Percentiles rank a stretch among this genome's conserved stretches.
Evolutionary conservation across 2,113 vertebrate species (phyloP).

Genomic region (Tylochromis polylepis): DNA sequence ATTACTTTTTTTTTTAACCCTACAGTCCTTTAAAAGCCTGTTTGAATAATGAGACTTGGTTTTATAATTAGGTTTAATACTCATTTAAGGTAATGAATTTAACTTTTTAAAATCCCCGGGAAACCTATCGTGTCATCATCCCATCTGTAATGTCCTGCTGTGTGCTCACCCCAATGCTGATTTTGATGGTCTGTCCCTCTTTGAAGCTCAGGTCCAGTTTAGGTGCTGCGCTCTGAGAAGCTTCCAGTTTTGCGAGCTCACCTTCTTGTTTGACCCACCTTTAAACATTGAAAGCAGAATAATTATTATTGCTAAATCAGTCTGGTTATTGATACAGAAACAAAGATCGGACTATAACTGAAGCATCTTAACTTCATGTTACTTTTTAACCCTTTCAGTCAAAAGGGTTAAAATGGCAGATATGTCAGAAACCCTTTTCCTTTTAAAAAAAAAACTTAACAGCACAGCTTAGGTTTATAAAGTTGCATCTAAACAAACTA

Average conservation of each 20-base stretch:
- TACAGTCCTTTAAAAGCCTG: background rate
- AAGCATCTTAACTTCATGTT: background rate
- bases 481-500: background rate
- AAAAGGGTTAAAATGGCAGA: background rate
- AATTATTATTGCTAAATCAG: background rate
- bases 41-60: background rate
- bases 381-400: background rate
- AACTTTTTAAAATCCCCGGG: background rate
- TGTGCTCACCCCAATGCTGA: slow-evolving; percentile 87
- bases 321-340: background rate
- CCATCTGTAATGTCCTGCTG: background rate
- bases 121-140: background rate
- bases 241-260: slow-evolving; percentile 82
- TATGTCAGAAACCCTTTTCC: background rate
- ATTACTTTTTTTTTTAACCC: accelerated
- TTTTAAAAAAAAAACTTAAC: background rate
- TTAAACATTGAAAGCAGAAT: background rate
- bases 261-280: slow-evolving; percentile 96
- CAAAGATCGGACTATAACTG: background rate
- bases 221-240: slow-evolving; percentile 73
- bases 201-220: slow-evolving; percentile 94
- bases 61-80: background rate
- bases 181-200: slow-evolving; percentile 96
- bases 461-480: background rate
- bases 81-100: background rate